A percentile compares a stretch with the other conserved stretches of the same genome.
Conservation (phyloP, 1,140 invertebrate genomes). For the Procambarus clarkii region DNA sequence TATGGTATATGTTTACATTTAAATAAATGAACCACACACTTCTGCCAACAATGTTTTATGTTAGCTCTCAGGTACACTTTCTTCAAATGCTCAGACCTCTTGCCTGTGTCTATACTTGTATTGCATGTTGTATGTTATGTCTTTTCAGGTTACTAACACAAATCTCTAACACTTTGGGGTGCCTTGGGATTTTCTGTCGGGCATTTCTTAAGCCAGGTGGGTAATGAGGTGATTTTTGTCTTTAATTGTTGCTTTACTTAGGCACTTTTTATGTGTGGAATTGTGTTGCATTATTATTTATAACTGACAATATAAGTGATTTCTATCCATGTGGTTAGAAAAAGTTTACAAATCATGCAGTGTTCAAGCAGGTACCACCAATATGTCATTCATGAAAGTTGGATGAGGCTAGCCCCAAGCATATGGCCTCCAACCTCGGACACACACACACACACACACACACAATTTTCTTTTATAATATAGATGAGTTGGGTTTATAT, state of each 20-base stretch:
- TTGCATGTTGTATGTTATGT: constrained; percentile 57
- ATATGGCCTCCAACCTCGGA: too few species aligned
- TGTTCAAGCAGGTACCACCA: too few species aligned
- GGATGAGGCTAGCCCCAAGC: too few species aligned
- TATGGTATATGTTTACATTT: neutral
- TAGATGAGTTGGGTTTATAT: too few species aligned
- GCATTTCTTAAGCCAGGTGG: constrained; percentile 28
- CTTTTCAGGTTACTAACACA: constrained; percentile 62
- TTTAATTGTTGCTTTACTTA: neutral
- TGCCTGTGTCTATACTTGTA: constrained; percentile 24
- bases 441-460: too few species aligned
- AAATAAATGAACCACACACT: neutral
- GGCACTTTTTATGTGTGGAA: too few species aligned
- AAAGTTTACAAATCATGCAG: too few species aligned
- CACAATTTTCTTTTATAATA: too few species aligned
- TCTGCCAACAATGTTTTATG: neutral
- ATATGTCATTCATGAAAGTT: too few species aligned
- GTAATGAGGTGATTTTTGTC: constrained; percentile 1
- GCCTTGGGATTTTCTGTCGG: constrained; percentile 37
- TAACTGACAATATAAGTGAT: too few species aligned
- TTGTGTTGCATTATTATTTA: too few species aligned
- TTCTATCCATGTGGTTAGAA: too few species aligned
- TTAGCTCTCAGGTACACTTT: neutral
- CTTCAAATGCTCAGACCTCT: neutral
- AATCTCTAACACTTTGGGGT: constrained; percentile 45